Conservation (phyloP, 2,888 invertebrate genomes). For the Germaria angustata region DNA sequence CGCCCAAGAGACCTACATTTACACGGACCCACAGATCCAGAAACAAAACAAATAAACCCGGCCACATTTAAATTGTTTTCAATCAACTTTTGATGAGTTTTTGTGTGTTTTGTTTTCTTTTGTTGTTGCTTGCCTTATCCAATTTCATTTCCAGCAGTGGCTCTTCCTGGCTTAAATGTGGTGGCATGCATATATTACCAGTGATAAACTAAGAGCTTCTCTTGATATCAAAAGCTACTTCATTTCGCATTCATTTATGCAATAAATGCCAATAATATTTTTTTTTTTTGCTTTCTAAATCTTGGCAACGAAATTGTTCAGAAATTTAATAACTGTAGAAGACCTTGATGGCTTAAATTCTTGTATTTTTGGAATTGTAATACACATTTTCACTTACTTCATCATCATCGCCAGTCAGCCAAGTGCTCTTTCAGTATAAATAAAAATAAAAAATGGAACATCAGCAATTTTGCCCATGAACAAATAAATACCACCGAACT, state of each 20-base stretch:
- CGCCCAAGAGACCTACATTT: constrained; percentile 66
- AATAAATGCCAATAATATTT: constrained; percentile 51
- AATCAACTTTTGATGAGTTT: constrained; percentile 63
- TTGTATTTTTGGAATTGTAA: constrained; percentile 7
- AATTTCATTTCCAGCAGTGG: constrained; percentile 27
- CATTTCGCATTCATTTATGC: constrained; percentile 67
- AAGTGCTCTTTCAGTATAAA: neutral
- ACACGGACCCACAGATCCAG: neutral
- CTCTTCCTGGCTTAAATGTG: constrained; percentile 37
- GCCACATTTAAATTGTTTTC: constrained; percentile 63
- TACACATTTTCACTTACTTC: neutral
- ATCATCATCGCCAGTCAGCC: neutral
- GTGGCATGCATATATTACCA: constrained; percentile 54
- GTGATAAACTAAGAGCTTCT: constrained; percentile 55
- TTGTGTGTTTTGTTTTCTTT: neutral
- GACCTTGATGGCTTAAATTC: constrained; percentile 63
- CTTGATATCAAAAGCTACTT: constrained; percentile 51
- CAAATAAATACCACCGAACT: neutral
- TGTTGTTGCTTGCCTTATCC: neutral
- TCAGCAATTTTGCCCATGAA: constrained; percentile 37
- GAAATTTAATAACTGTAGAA: constrained; percentile 49
- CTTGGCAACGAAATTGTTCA: constrained; percentile 27
- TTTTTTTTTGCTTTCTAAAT: neutral
- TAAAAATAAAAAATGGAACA: neutral
- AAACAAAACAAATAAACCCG: constrained; percentile 33